Conservation (phyloP, 2,113 vertebrate species). For the Periophthalmus modestus region DNA sequence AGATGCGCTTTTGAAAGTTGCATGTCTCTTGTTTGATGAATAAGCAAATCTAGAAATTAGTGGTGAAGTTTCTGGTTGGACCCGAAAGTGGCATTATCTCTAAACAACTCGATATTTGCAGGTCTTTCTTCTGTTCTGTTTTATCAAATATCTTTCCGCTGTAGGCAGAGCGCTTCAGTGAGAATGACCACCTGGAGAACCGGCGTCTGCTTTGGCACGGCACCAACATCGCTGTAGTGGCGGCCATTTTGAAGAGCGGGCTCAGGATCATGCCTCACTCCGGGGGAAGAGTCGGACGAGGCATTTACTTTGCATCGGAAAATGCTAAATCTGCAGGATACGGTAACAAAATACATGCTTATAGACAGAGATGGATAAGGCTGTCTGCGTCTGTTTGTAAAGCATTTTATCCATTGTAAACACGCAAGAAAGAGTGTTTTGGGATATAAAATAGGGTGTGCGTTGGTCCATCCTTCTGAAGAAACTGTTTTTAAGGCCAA, state of each 20-base stretch:
- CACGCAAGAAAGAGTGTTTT: too few species aligned
- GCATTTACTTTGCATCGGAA: constrained; percentile 92
- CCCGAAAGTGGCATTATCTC: too few species aligned
- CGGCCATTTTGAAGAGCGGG: constrained; percentile 88
- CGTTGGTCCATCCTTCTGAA: too few species aligned
- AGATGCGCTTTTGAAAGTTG: too few species aligned
- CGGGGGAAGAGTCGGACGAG: constrained; percentile 83
- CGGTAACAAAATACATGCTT: constrained; percentile 68
- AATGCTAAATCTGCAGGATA: constrained; percentile 86
- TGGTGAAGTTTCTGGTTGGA: too few species aligned
- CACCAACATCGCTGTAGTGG: constrained; percentile 87
- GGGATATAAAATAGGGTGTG: too few species aligned
- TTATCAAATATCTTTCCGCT: background rate
- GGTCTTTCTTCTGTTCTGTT: background rate
- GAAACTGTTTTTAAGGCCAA: too few species aligned
- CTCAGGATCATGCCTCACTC: constrained; percentile 94
- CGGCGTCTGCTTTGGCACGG: constrained; percentile 90
- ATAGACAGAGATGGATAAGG: background rate
- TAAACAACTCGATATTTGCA: background rate
- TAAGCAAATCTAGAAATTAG: too few species aligned
- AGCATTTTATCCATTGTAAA: too few species aligned
- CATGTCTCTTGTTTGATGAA: too few species aligned
- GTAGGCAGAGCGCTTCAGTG: constrained; percentile 80
- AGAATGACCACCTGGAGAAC: constrained; percentile 78
- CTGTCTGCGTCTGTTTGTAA: too few species aligned